These are phyloP conservation scores for Xerus rutilus DNA, from an alignment of 2,797 vertebrate species.

Conservation along the genomic window DNA sequence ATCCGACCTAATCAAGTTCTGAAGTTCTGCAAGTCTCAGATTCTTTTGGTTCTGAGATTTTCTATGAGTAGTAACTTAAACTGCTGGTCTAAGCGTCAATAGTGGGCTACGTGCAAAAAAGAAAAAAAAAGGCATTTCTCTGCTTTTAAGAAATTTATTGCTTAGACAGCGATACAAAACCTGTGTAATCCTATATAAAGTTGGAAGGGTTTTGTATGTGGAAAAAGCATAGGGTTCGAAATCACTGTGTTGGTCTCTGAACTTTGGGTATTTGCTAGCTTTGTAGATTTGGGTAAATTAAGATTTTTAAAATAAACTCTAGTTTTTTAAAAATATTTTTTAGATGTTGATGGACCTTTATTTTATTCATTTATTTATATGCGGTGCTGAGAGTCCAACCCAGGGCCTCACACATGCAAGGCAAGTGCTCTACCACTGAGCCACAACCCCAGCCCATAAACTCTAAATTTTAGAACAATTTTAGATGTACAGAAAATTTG, in stretches of 20 bases:
- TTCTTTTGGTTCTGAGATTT: conserved; percentile 48
- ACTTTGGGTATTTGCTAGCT: conserved; percentile 23
- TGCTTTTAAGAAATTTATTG: background rate
- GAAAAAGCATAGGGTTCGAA: conserved; percentile 30
- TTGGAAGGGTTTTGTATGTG: conserved; percentile 15
- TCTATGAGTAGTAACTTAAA: conserved; percentile 31
- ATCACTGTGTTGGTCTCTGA: background rate
- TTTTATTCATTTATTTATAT: too few relatives aligned
- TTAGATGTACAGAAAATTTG: conserved; percentile 38
- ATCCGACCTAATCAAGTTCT: background rate
- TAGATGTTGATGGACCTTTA: too few relatives aligned
- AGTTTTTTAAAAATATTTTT: too few relatives aligned
- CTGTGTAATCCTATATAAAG: conserved; percentile 20
- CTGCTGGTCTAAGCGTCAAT: background rate
- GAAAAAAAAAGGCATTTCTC: background rate
- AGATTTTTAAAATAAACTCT: background rate
- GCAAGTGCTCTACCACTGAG: too few relatives aligned
- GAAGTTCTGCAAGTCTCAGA: background rate
- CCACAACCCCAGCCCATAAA: background rate
- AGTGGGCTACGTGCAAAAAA: background rate
- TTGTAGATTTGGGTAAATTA: conserved; percentile 51
- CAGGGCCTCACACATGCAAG: too few relatives aligned
- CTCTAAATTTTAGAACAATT: conserved; percentile 1
- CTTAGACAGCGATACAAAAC: conserved; percentile 32
- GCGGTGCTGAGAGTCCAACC: too few relatives aligned